Conservation (phyloP, 2,888 invertebrate genomes). For the Agrotis ipsilon region DNA sequence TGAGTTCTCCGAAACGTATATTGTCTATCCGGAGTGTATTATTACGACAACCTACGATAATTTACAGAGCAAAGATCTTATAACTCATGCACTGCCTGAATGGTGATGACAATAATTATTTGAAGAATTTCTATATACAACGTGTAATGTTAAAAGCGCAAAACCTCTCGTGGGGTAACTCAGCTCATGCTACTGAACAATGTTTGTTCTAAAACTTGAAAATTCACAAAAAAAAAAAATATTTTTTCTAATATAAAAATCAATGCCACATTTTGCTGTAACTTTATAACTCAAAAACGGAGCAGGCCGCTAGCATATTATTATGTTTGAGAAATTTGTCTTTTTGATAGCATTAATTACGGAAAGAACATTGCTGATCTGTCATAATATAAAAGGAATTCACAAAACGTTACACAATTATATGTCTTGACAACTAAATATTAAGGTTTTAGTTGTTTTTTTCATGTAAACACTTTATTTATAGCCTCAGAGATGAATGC, state of each 20-base stretch:
- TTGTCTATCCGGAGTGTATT: slow-evolving; percentile 15
- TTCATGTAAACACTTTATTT: not conserved
- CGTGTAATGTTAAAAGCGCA: too few species aligned
- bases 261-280: too few species aligned
- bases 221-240: too few species aligned
- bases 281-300: too few species aligned
- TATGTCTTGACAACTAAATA: not conserved
- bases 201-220: too few species aligned
- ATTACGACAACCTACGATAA: slow-evolving; percentile 5
- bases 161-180: too few species aligned
- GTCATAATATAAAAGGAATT: not conserved
- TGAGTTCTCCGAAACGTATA: slow-evolving; percentile 24
- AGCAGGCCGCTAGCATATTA: too few species aligned
- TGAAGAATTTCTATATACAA: not conserved
- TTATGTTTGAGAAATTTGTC: too few species aligned
- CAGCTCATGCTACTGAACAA: too few species aligned
- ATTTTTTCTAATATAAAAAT: too few species aligned
- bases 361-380: not conserved
- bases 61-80: not conserved
- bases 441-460: not conserved
- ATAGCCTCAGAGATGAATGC: not conserved
- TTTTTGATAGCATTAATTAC: not conserved
- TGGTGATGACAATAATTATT: not conserved
- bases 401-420: not conserved
- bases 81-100: not conserved